phyloP scores from a whole-genome alignment of 2,113 vertebrate genomes.

The Thunnus thynnus region DNA sequence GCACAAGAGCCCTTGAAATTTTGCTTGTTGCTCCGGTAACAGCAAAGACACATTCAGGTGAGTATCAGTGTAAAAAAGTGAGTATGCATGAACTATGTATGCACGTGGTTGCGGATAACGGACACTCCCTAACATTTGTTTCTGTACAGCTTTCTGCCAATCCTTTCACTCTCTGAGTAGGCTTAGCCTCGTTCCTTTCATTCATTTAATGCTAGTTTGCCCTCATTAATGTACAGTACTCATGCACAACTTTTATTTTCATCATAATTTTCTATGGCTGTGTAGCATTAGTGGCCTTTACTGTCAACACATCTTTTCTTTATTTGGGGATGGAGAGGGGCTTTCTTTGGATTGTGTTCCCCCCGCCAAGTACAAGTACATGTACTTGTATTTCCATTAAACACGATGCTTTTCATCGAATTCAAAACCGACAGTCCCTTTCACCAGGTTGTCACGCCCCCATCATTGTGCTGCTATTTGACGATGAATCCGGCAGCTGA shows the following conservation, averaged over 20 bases:
- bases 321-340: conserved; percentile 16
- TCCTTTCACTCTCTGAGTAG: conserved; percentile 19
- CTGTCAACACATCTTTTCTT: conserved; percentile 53
- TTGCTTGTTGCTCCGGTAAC: conserved; percentile 83
- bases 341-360: conserved; percentile 26
- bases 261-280: conserved; percentile 17
- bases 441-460: conserved; percentile 73
- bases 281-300: conserved; percentile 56
- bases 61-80: conserved; percentile 4
- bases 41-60: conserved; percentile 67
- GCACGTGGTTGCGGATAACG: conserved; percentile 13
- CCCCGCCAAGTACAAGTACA: conserved; percentile 4
- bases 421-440: conserved; percentile 64
- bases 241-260: conserved; percentile 38
- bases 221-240: conserved; percentile 30
- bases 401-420: conserved; percentile 63
- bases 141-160: not conserved
- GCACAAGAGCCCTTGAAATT: conserved; percentile 72
- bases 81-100: conserved; percentile 18
- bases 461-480: conserved; percentile 64
- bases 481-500: conserved; percentile 40
- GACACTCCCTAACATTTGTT: conserved; percentile 3
- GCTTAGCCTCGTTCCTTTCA: conserved; percentile 34
- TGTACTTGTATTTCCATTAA: conserved; percentile 54
- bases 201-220: conserved; percentile 12